Percentiles rank a stretch among this genome's conserved stretches.
Evolutionary conservation across 2,888 invertebrate species (phyloP).

Genomic region (Zhuqinia jingwanae): DNA sequence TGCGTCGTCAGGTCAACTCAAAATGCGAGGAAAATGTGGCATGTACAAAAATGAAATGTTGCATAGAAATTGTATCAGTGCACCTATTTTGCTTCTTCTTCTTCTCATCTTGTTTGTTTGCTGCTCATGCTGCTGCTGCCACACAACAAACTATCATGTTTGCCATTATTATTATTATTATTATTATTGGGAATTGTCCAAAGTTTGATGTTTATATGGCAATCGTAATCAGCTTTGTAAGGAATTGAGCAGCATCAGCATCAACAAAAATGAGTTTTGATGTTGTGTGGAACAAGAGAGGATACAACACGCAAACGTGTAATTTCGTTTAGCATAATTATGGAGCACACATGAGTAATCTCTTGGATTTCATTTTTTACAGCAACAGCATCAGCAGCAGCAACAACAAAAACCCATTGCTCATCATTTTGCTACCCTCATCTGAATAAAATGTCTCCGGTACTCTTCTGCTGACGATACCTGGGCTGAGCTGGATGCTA

Average conservation of each 20-base stretch:
- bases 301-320: conserved; percentile 52
- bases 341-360: conserved; percentile 58
- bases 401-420: not conserved
- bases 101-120: too few relatives aligned
- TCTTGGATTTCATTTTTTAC: conserved; percentile 11
- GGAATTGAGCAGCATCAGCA: not conserved
- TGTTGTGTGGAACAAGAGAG: conserved; percentile 52
- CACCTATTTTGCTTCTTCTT: too few relatives aligned
- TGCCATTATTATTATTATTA: too few relatives aligned
- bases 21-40: conserved; percentile 8
- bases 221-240: not conserved
- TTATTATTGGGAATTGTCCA: not conserved
- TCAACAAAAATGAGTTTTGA: conserved; percentile 5
- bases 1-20: conserved; percentile 6
- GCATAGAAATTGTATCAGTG: too few relatives aligned
- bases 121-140: too few relatives aligned
- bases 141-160: too few relatives aligned
- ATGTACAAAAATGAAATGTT: too few relatives aligned
- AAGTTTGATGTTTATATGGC: conserved; percentile 14
- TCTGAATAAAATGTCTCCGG: too few relatives aligned
- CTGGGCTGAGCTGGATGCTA: too few relatives aligned
- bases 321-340: conserved; percentile 67
- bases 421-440: too few relatives aligned
- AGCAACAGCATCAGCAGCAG: not conserved
- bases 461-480: too few relatives aligned